Percentiles rank a stretch among this genome's conserved stretches.
Conservation (phyloP, 2,888 invertebrate genomes). For the Linyphia triangularis region DNA sequence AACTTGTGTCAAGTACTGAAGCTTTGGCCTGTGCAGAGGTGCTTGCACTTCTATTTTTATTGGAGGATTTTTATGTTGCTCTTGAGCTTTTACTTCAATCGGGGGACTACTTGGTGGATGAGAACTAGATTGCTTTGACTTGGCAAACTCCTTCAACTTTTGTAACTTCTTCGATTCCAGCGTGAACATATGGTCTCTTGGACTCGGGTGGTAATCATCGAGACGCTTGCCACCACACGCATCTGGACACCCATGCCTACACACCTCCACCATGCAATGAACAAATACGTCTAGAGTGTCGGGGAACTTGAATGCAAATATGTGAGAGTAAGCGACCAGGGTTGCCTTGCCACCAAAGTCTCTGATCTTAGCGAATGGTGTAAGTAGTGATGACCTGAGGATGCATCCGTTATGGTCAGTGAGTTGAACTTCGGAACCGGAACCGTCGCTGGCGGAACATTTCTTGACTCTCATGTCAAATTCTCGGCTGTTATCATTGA, state of each 20-base stretch:
- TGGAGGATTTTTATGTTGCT: neutral
- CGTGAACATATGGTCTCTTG: neutral
- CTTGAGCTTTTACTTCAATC: neutral
- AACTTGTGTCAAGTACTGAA: conserved; percentile 34
- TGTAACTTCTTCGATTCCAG: conserved; percentile 57
- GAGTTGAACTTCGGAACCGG: conserved; percentile 90
- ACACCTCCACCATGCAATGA: conserved; percentile 95
- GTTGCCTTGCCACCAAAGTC: conserved; percentile 89
- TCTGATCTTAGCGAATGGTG: conserved; percentile 92
- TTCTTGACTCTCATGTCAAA: conserved; percentile 97
- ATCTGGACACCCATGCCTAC: conserved; percentile 91
- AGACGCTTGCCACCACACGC: conserved; percentile 12
- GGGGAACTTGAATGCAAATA: conserved; percentile 97
- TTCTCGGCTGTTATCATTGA: conserved; percentile 95
- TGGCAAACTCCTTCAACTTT: conserved; percentile 29
- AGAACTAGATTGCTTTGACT: neutral
- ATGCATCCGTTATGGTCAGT: conserved; percentile 96
- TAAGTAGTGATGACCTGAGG: conserved; percentile 94
- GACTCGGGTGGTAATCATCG: neutral
- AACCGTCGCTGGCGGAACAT: conserved; percentile 93
- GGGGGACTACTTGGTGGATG: neutral
- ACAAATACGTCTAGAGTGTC: conserved; percentile 95
- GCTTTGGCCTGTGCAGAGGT: neutral
- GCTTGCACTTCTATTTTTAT: neutral
- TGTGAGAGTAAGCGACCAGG: conserved; percentile 92